Evolutionary conservation across 2,797 vertebrate species (phyloP).

Genomic region (Enteromius trimaculatus): DNA sequence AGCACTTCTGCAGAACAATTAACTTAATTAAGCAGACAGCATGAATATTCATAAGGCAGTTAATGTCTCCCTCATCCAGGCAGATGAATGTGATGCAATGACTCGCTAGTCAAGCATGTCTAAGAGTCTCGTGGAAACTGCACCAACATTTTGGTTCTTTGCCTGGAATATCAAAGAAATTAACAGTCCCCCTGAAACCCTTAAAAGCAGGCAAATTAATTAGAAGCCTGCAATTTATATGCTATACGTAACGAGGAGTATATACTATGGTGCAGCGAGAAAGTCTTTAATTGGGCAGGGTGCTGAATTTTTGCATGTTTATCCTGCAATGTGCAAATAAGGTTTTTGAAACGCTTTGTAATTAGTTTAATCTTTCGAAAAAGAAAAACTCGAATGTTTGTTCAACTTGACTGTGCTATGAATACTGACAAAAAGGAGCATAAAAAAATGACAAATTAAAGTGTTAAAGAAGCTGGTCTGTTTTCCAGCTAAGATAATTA

Average conservation of each 20-base stretch:
- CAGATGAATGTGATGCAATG: constrained; percentile 91
- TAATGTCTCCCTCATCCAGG: constrained; percentile 89
- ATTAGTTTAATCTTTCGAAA: constrained; percentile 4
- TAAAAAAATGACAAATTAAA: constrained; percentile 17
- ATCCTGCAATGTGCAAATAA: constrained; percentile 51
- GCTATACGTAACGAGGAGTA: constrained; percentile 57
- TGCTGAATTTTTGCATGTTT: constrained; percentile 51
- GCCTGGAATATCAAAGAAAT: constrained; percentile 83
- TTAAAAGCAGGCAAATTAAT: constrained; percentile 81
- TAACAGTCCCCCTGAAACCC: constrained; percentile 77
- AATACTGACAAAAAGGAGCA: constrained; percentile 3
- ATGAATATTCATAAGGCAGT: constrained; percentile 93
- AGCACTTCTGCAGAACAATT: constrained; percentile 91
- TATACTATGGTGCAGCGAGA: constrained; percentile 42
- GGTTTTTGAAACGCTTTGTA: constrained; percentile 33
- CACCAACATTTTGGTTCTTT: constrained; percentile 81
- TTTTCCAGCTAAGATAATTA: constrained; percentile 36
- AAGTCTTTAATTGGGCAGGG: constrained; percentile 59
- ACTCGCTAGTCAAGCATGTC: constrained; percentile 89
- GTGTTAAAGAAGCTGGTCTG: background rate
- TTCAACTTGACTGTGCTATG: background rate
- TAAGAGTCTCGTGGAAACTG: constrained; percentile 84
- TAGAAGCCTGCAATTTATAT: constrained; percentile 75
- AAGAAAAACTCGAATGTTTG: background rate
- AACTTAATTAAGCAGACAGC: constrained; percentile 90